phyloP scores from a whole-genome alignment of 2,888 invertebrate genomes.

The Drosophila fungiperda region DNA sequence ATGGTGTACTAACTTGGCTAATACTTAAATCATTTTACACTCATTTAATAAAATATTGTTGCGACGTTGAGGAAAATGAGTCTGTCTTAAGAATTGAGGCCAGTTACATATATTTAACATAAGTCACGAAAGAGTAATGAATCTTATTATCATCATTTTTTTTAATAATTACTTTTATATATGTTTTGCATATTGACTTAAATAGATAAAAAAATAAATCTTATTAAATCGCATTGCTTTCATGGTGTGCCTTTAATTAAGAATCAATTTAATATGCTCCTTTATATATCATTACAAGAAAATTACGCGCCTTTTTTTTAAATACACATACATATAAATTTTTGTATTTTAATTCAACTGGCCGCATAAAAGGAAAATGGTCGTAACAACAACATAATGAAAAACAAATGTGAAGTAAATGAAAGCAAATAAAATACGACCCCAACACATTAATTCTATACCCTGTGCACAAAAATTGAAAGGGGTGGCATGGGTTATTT shows the following conservation, averaged over 20 bases:
- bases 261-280: conserved; percentile 64
- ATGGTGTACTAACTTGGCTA: neutral
- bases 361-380: conserved; percentile 60
- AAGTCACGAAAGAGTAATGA: neutral
- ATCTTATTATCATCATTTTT: neutral
- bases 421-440: conserved; percentile 45
- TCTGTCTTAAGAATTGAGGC: neutral
- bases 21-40: neutral
- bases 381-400: conserved; percentile 30
- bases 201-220: neutral
- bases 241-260: conserved; percentile 58
- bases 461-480: neutral
- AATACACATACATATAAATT: neutral
- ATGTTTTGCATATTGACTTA: neutral
- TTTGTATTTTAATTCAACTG: conserved; percentile 58
- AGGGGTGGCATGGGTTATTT: neutral
- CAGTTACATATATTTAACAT: neutral
- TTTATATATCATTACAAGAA: conserved; percentile 69
- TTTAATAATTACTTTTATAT: neutral
- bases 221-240: conserved; percentile 14
- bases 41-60: neutral
- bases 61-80: neutral
- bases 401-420: conserved; percentile 32
- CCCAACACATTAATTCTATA: conserved; percentile 55
- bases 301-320: conserved; percentile 38